Evolutionary conservation across 2,888 invertebrate species (phyloP), one percentile per base, ranked within the genome.

Genomic region (Prosapia bicincta): DNA sequence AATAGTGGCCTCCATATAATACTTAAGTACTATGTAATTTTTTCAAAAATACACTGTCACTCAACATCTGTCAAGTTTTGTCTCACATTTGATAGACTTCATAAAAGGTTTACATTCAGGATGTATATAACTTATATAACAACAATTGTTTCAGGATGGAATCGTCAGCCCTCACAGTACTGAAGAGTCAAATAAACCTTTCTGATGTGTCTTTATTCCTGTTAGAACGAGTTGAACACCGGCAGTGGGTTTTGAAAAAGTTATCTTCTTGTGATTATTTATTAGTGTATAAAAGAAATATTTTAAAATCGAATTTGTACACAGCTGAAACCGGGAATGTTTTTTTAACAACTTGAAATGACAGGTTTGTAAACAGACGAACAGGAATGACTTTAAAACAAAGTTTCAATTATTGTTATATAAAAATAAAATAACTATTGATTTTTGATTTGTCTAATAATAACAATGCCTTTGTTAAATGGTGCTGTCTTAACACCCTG

Each of bases 381-480:
- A 54, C 54, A 20, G 54, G 54, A 54, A 20, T 54, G 54, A 54
- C 54, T 54, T 38, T 20, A 54, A 54, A 13, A 54, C n/a, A 20
- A 20, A 20, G n/a, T 20, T 20, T 54, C 20, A 54, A 38, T 6
- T 20, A 54, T 54, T 54, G 54, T 54, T 54, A 20, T 6, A 54
- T 54, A 54, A 20, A 20, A 54, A 54, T 54, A 54, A 54, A 54
- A 54, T 54, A 20, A 54, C 20, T 38, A 38, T 38, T 38, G 15
- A 38, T 13, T 54, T 54, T 54, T 54, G 54, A 54, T 54, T 54
- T 54, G 54, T 54, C 54, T 54, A 54, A 54, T 54, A 54, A 54
- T 54, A 54, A 54, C 69, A 74, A 54, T 65, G 69, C 69, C 74
- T 74, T 74, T 74, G 69, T 74, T 74, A 65, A 69, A 74, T 74